Evolutionary conservation across 2,888 invertebrate species (phyloP), one percentile per base, ranked within the genome.

Genomic region (Tenthredo distinguenda): DNA sequence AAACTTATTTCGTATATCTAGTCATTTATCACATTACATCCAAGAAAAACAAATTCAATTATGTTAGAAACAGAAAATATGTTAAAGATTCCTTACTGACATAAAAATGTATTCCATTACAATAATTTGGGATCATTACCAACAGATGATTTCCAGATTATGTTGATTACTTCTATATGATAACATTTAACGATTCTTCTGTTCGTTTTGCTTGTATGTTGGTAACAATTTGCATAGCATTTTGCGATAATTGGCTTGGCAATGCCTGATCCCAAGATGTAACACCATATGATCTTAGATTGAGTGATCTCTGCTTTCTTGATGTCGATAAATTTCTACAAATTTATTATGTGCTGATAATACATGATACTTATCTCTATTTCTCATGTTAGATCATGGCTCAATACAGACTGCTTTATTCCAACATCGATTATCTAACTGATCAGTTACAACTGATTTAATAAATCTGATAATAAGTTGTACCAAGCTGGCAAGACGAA

Each of bases 311-410:
- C 87, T 90, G 89, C 15, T 87, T 86, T 83, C 87, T 87, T 34
- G 89, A 68, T 9, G 87, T 87, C 34, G 90, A 91, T 71, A 89
- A 87, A 86, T 86, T 88, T 79, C 89, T 90, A 76, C 1, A 88
- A 85, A 85, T 50, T 15, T 26, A 47, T 21, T 58, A 79, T 58
- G 40, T 40, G 21, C 15, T 55, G 34, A 55, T 77, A 50, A 31
- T 7, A n/a, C 12, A n/a, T n/a, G 34, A 18, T 74, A 58, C 21
- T 86, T 5, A 79, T 82, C 18, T n/a, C n/a, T 15, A 34, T 18
- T 31, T 10, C 18, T 37, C 47, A 47, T 47, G 47, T 47, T 65
- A 7, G 2, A 82, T 82, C 43, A 82, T 79, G 58, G 79, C 50
- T 55, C 34, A 55, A 37, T 58, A 50, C 21, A 68, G 85, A 40